phyloP scores from a whole-genome alignment of 2,113 vertebrate genomes.

The Ardeotis arabs region DNA sequence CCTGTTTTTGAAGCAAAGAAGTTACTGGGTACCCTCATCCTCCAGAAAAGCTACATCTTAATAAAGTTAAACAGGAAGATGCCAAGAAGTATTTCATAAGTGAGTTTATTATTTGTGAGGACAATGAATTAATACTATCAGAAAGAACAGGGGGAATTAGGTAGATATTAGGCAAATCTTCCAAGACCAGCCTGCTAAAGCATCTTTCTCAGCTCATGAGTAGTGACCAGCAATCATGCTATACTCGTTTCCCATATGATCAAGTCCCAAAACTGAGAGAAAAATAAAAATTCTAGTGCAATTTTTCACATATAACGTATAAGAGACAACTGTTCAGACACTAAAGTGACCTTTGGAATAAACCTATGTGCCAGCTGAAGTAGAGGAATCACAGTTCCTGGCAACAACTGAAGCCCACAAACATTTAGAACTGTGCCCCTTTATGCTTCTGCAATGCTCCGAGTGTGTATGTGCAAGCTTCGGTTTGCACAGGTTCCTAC shows the following conservation, averaged over 20 bases:
- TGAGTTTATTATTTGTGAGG: background rate
- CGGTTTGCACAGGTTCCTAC: background rate
- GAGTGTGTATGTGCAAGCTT: accelerated
- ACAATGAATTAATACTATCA: background rate
- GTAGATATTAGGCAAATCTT: background rate
- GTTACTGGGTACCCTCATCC: background rate
- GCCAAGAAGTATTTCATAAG: background rate
- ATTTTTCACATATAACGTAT: background rate
- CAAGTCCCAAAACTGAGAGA: background rate
- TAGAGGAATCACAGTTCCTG: background rate
- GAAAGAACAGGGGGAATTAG: background rate
- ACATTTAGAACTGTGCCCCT: accelerated
- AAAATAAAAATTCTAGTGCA: background rate
- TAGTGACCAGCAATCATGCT: background rate
- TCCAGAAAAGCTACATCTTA: background rate
- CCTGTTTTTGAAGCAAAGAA: background rate
- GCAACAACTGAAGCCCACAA: background rate
- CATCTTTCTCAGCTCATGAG: background rate
- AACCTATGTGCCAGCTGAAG: background rate
- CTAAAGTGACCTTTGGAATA: background rate
- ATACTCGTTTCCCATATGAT: background rate
- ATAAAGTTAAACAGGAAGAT: background rate
- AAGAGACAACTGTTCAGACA: background rate
- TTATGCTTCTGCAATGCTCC: background rate
- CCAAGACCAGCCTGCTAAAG: background rate